Conservation (phyloP, 2,797 vertebrate species). For the Eulemur albifrons region DNA sequence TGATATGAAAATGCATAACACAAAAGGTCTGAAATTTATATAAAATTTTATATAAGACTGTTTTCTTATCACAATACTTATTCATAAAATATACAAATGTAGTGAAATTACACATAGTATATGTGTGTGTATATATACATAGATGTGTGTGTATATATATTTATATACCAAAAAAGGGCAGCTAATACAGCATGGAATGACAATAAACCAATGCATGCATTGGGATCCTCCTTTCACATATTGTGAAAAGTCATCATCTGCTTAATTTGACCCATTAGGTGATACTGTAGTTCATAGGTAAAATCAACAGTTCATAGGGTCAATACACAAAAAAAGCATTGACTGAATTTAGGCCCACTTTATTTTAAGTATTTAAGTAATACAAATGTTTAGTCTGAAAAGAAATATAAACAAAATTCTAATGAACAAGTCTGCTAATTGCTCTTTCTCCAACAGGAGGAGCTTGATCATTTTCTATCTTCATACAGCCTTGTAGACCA, state of each 20-base stretch:
- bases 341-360: slow-evolving; percentile 6
- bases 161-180: slow-evolving; percentile 27
- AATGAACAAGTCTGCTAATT: slow-evolving; percentile 29
- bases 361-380: slow-evolving; percentile 17
- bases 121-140: background rate
- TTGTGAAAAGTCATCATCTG: slow-evolving; percentile 30
- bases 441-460: slow-evolving; percentile 23
- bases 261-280: background rate
- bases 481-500: slow-evolving; percentile 42
- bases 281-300: background rate
- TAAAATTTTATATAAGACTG: background rate
- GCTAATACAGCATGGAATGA: slow-evolving; percentile 29
- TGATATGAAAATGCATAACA: background rate
- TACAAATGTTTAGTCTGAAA: slow-evolving; percentile 48
- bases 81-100: slow-evolving; percentile 41
- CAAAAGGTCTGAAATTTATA: slow-evolving; percentile 21
- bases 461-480: slow-evolving; percentile 47
- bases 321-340: slow-evolving; percentile 11
- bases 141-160: slow-evolving; percentile 23
- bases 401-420: slow-evolving; percentile 57
- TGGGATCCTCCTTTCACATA: slow-evolving; percentile 53
- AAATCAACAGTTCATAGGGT: background rate
- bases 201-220: slow-evolving; percentile 31
- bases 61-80: slow-evolving; percentile 16
- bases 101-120: background rate